Percentiles rank a stretch among this genome's conserved stretches.
phyloP scores from a whole-genome alignment of 2,888 invertebrate species.

The Acanthosoma haemorrhoidale region DNA sequence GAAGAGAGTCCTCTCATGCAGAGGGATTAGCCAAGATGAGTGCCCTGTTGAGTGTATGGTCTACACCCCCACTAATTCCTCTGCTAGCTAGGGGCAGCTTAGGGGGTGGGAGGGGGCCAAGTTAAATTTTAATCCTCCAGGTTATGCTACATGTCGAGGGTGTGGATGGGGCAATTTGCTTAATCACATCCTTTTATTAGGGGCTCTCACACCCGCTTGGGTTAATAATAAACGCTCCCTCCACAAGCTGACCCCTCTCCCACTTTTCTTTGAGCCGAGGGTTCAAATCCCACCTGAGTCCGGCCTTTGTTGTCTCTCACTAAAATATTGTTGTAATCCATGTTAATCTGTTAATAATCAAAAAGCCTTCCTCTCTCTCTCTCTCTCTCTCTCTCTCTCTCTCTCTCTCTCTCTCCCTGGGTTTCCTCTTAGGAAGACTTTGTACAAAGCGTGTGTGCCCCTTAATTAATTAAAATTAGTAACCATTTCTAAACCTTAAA shows the following conservation, averaged over 20 bases:
- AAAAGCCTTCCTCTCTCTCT: neutral
- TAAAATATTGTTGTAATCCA: neutral
- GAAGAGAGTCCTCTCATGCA: too few species aligned
- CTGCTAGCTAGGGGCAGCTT: neutral
- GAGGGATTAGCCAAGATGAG: neutral
- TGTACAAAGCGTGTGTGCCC: too few species aligned
- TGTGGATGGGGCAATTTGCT: slow-evolving; percentile 24
- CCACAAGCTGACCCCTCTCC: neutral
- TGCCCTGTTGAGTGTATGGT: slow-evolving; percentile 5
- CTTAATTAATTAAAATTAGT: too few species aligned
- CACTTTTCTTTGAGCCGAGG: neutral
- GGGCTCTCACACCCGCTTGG: neutral
- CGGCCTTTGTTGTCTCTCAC: neutral
- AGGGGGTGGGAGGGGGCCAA: too few species aligned
- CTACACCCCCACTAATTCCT: neutral
- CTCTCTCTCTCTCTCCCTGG: neutral
- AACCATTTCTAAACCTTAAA: too few species aligned
- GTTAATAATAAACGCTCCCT: slow-evolving; percentile 13
- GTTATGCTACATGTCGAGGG: slow-evolving; percentile 1
- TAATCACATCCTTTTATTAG: slow-evolving; percentile 27
- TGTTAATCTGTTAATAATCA: neutral
- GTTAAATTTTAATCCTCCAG: slow-evolving; percentile 17
- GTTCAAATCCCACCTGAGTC: slow-evolving; percentile 7
- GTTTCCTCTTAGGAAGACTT: too few species aligned
- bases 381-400: neutral